Percentiles rank a stretch among this genome's conserved stretches.
phyloP scores from a whole-genome alignment of 92 coral and sea anemone species.

The Siderastrea siderea region DNA sequence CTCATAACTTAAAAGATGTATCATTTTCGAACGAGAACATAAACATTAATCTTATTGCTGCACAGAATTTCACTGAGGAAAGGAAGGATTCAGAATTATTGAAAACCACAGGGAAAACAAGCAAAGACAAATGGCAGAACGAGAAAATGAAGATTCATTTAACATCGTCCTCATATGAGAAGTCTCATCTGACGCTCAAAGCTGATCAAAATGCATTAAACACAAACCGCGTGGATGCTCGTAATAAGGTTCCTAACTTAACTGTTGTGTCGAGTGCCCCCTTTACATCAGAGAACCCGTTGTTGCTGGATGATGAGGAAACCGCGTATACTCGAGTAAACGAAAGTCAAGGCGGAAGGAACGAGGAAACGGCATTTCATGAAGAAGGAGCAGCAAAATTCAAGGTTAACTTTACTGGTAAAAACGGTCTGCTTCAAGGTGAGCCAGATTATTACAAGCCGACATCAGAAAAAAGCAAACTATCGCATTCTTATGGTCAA shows the following conservation, averaged over 20 bases:
- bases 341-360: background rate
- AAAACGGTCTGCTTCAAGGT: background rate
- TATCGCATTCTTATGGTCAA: too few species aligned
- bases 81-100: background rate
- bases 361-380: background rate
- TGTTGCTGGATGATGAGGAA: background rate
- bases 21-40: background rate
- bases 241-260: background rate
- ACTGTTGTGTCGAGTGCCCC: background rate
- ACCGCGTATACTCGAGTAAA: background rate
- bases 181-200: background rate
- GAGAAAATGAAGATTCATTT: background rate
- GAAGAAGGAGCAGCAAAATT: background rate
- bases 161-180: background rate
- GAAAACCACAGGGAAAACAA: background rate
- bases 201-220: background rate
- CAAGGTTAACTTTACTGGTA: background rate
- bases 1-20: background rate
- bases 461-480: background rate
- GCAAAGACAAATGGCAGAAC: background rate
- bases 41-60: background rate
- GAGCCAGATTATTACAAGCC: conserved; percentile 17
- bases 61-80: background rate
- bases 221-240: background rate
- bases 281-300: background rate